These are phyloP conservation scores for Champsocephalus esox DNA, from an alignment of 2,797 vertebrate genomes.

Conservation along the genomic window DNA sequence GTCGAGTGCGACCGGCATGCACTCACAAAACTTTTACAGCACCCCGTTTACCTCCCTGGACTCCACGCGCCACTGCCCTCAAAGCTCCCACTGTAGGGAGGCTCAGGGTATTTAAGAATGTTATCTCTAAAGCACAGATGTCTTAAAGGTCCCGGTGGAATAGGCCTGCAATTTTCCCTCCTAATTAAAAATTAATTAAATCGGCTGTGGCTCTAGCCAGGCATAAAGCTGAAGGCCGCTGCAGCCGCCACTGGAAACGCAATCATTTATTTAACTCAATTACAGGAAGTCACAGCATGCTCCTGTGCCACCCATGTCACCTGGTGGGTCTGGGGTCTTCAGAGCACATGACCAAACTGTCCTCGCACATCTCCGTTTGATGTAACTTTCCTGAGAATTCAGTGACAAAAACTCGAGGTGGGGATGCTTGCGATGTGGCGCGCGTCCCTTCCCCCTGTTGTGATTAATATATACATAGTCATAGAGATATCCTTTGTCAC, in stretches of 20 bases:
- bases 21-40: constrained; percentile 45
- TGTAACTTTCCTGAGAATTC: constrained; percentile 39
- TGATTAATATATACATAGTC: constrained; percentile 73
- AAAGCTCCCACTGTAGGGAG: constrained; percentile 70
- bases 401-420: constrained; percentile 22
- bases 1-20: constrained; percentile 17
- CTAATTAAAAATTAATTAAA: constrained; percentile 89
- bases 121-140: constrained; percentile 88
- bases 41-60: constrained; percentile 40
- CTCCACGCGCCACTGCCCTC: constrained; percentile 57
- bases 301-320: constrained; percentile 71
- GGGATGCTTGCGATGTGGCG: constrained; percentile 53
- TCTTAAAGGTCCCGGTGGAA: constrained; percentile 85
- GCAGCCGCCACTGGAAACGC: constrained; percentile 74
- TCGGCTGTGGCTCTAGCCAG: constrained; percentile 81
- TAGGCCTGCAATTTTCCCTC: constrained; percentile 82
- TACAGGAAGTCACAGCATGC: constrained; percentile 76
- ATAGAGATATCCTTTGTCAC: constrained; percentile 79
- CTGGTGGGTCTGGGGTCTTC: constrained; percentile 47
- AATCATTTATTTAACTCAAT: constrained; percentile 86
- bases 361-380: neutral
- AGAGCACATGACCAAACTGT: constrained; percentile 22
- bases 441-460: constrained; percentile 15
- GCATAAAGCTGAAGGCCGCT: constrained; percentile 81
- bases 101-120: constrained; percentile 84